Conservation (phyloP, 1,140 invertebrate species). For the Brachionus koreanus region DNA sequence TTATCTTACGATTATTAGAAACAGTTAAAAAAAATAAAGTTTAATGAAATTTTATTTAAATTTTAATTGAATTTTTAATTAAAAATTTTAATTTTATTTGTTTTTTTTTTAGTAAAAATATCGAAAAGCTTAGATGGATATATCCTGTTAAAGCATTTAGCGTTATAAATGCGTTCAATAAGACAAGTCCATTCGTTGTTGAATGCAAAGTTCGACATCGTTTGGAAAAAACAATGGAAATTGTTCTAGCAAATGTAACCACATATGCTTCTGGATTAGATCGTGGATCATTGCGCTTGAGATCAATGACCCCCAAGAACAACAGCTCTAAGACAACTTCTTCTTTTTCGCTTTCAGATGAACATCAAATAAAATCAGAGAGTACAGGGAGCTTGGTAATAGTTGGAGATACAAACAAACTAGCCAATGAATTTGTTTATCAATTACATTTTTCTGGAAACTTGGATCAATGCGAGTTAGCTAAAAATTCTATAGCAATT, state of each 20-base stretch:
- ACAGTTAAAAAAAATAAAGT: neutral
- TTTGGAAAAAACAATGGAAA: slow-evolving; percentile 30
- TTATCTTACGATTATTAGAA: too few relatives aligned
- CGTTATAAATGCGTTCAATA: slow-evolving; percentile 13
- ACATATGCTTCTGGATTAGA: slow-evolving; percentile 4
- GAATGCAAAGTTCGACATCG: slow-evolving; percentile 18
- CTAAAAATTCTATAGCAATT: slow-evolving; percentile 33
- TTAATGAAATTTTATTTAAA: neutral
- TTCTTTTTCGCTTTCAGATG: neutral
- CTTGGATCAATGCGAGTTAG: slow-evolving; percentile 16
- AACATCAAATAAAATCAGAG: slow-evolving; percentile 12
- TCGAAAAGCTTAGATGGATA: slow-evolving; percentile 30
- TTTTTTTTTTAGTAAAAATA: neutral
- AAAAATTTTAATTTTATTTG: neutral
- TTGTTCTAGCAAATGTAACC: slow-evolving; percentile 12
- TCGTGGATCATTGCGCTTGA: slow-evolving; percentile 7
- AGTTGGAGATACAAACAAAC: slow-evolving; percentile 6
- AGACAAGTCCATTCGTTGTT: slow-evolving; percentile 1
- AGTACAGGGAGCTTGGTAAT: neutral
- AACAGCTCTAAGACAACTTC: neutral
- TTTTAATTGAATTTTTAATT: neutral
- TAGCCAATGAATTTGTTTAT: slow-evolving; percentile 24
- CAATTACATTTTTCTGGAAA: slow-evolving; percentile 15
- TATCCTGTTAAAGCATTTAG: slow-evolving; percentile 44
- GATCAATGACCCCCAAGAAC: slow-evolving; percentile 17